Conservation (phyloP, 2,113 vertebrate species). For the Tor tambroides region DNA sequence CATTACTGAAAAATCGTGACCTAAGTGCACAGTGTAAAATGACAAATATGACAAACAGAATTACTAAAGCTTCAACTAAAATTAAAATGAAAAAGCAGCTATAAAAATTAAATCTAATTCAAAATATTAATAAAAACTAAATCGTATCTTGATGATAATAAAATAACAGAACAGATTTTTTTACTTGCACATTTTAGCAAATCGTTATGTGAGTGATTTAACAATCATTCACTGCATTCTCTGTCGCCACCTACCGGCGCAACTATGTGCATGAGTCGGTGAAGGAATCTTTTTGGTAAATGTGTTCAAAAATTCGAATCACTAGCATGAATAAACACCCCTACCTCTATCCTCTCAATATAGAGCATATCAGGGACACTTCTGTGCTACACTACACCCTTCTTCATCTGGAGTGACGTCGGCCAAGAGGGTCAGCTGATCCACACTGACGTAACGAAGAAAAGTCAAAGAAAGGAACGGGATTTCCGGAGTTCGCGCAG, state of each 20-base stretch:
- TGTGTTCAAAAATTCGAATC: too few relatives aligned
- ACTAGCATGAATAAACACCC: background rate
- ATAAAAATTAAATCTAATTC: background rate
- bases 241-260: background rate
- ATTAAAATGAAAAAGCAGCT: background rate
- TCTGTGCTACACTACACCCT: background rate
- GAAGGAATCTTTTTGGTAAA: background rate
- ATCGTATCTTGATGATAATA: background rate
- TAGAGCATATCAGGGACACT: background rate
- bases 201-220: background rate
- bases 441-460: conserved; percentile 44
- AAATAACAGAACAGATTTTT: too few relatives aligned
- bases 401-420: conserved; percentile 33
- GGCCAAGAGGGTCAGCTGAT: conserved; percentile 48
- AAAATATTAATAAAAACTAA: background rate
- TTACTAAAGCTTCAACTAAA: background rate
- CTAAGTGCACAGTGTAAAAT: too few relatives aligned
- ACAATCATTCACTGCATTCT: background rate
- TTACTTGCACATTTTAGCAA: background rate
- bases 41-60: background rate
- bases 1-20: too few relatives aligned
- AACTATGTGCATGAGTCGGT: background rate
- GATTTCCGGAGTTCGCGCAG: conserved; percentile 71
- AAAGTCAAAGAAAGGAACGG: conserved; percentile 37
- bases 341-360: background rate